Conservation (phyloP, 2,888 invertebrate species). For the Bugulina stolonifera region DNA sequence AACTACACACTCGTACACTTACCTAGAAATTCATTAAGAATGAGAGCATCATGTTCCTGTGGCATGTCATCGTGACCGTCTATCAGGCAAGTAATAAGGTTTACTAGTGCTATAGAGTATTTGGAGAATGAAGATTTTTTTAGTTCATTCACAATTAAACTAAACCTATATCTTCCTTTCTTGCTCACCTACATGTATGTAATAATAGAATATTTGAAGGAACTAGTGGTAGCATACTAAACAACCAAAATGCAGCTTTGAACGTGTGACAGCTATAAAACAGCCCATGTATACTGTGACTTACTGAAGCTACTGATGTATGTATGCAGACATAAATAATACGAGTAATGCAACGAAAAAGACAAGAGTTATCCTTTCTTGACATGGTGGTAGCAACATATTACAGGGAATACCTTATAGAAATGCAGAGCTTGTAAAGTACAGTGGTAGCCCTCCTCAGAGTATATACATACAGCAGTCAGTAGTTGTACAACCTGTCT, state of each 20-base stretch:
- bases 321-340: no score
- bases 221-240: no score
- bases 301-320: no score
- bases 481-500: constrained; percentile 13
- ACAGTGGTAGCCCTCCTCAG: constrained; percentile 15
- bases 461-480: constrained; percentile 9
- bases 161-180: constrained; percentile 80
- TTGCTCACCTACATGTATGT: constrained; percentile 76
- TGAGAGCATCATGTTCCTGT: constrained; percentile 73
- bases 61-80: constrained; percentile 59
- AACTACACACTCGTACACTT: constrained; percentile 49
- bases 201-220: no score
- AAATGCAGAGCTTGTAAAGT: constrained; percentile 4
- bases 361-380: not conserved
- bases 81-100: constrained; percentile 91
- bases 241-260: no score
- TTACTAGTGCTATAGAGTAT: constrained; percentile 84
- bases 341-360: not conserved
- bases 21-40: constrained; percentile 94
- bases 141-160: constrained; percentile 80
- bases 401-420: not conserved
- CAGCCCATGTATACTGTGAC: no score
- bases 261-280: no score
- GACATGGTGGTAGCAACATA: not conserved
- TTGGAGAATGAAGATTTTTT: constrained; percentile 70